Percentiles rank a stretch among this genome's conserved stretches.
These are phyloP conservation scores for Cetonia aurata DNA, from an alignment of 2,888 invertebrate genomes.

Conservation along the genomic window DNA sequence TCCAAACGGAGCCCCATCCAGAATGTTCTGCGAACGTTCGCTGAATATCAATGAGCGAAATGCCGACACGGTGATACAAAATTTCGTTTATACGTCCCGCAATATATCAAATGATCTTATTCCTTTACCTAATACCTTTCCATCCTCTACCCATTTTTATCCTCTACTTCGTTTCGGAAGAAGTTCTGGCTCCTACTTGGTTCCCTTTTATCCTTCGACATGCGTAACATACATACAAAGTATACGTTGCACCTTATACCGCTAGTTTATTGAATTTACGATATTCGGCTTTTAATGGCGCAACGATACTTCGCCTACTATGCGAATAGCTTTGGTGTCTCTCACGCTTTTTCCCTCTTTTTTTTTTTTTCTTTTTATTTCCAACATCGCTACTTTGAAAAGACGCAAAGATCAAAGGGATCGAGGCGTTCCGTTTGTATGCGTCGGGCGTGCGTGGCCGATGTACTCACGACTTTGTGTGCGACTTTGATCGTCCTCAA, in stretches of 20 bases:
- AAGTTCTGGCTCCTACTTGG: not conserved
- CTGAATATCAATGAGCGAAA: constrained; percentile 60
- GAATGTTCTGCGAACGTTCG: constrained; percentile 13
- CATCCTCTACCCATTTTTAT: constrained; percentile 3
- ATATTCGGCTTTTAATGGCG: constrained; percentile 29
- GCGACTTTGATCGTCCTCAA: constrained; percentile 27
- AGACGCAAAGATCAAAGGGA: constrained; percentile 36
- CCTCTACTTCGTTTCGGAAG: not conserved
- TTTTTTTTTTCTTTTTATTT: too few species aligned
- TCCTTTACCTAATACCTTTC: constrained; percentile 21
- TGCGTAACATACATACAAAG: not conserved
- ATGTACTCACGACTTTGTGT: not conserved
- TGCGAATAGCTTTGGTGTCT: too few species aligned
- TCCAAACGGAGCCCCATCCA: not conserved
- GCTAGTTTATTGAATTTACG: constrained; percentile 27
- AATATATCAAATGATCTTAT: constrained; percentile 43
- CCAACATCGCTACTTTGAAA: constrained; percentile 2
- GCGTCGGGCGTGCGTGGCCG: not conserved
- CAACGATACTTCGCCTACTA: not conserved
- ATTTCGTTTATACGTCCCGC: constrained; percentile 57
- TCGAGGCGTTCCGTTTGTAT: constrained; percentile 10
- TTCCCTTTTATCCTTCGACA: not conserved
- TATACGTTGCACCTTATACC: not conserved
- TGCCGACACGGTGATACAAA: constrained; percentile 53
- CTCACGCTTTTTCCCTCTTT: not conserved